Percentiles rank a stretch among this genome's conserved stretches.
Conservation (phyloP, 2,113 vertebrate species). For the Nothocercus nigrocapillus region DNA sequence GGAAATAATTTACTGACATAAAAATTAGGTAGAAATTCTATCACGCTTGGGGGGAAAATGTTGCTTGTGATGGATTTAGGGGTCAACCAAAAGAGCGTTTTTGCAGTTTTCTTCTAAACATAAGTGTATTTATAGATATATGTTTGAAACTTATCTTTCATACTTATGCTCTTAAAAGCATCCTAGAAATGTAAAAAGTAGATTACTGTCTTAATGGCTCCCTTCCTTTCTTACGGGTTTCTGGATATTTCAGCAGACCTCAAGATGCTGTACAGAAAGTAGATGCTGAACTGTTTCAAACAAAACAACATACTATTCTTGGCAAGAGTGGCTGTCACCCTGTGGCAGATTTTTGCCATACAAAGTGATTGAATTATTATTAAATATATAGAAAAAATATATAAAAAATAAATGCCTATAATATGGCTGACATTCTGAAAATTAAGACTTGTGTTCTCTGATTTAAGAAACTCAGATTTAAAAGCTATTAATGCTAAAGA, state of each 20-base stretch:
- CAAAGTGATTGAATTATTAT: neutral
- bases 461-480: neutral
- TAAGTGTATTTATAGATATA: neutral
- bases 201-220: neutral
- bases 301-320: neutral
- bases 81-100: neutral
- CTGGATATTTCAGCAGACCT: neutral
- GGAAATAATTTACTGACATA: neutral
- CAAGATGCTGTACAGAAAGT: neutral
- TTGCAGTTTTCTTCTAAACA: neutral
- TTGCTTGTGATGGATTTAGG: neutral
- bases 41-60: fast-evolving
- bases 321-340: neutral
- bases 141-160: neutral
- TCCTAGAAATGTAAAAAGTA: neutral
- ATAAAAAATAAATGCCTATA: neutral
- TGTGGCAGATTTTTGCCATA: neutral
- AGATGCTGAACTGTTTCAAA: neutral
- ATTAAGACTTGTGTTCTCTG: neutral
- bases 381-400: neutral
- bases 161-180: fast-evolving
- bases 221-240: neutral
- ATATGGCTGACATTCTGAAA: neutral
- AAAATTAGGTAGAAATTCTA: neutral
- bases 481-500: neutral